phyloP scores from a whole-genome alignment of 2,113 vertebrate species.

The Rallus limicola region DNA sequence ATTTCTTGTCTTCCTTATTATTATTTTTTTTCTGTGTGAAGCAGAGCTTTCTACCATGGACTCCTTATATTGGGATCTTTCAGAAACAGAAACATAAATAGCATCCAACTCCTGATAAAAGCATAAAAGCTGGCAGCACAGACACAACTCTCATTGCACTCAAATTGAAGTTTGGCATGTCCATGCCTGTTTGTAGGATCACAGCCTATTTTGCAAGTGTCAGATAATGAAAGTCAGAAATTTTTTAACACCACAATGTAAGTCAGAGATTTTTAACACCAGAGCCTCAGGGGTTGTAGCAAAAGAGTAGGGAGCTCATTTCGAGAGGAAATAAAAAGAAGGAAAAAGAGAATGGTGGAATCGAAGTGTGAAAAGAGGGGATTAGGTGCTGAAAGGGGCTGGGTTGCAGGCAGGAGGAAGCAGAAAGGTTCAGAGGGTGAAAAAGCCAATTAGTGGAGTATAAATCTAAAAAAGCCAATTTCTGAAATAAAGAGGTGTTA shows the following conservation, averaged over 20 bases:
- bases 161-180: background rate
- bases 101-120: background rate
- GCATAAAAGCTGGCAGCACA: background rate
- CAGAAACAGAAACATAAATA: background rate
- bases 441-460: slow-evolving; percentile 50
- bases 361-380: slow-evolving; percentile 35
- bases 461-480: slow-evolving; percentile 49
- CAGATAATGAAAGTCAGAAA: slow-evolving; percentile 11
- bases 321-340: slow-evolving; percentile 21
- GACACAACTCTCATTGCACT: background rate
- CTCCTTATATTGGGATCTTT: background rate
- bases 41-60: background rate
- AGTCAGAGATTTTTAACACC: slow-evolving; percentile 33
- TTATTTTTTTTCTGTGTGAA: background rate
- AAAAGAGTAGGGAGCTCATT: background rate
- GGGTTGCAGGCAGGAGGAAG: background rate
- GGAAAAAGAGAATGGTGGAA: slow-evolving; percentile 17
- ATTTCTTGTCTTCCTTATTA: background rate
- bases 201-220: slow-evolving; percentile 14
- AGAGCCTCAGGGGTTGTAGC: background rate
- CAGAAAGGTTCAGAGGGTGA: slow-evolving; percentile 38
- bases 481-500: slow-evolving; percentile 41
- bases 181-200: background rate
- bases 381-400: slow-evolving; percentile 48
- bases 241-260: background rate